Base-by-base conservation (phyloP, 2,797 vertebrate species). In the Helicolenus hilgendorfi region DNA sequence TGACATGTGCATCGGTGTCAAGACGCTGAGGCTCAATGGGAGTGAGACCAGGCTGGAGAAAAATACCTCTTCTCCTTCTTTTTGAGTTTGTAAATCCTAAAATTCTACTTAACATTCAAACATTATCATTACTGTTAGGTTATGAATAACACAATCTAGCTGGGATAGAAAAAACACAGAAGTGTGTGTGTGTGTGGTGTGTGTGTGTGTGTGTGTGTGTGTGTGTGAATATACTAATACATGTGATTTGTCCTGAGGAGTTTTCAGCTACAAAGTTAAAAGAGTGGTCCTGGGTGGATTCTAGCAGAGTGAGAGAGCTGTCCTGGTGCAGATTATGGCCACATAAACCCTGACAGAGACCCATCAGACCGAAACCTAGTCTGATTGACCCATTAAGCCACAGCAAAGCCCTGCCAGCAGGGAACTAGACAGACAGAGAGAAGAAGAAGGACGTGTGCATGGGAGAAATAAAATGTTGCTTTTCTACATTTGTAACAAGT, bases 321-420 rank as follows among this genome's bases (percentile, higher is more conserved):
- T 70, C 56, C 72, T 33, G 38, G 4, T 64, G 67, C 70, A 85
- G 85, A 81, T 77, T 67, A 78, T 18, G 41, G 36, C 77, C 82
- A 79, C 85, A 85, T 83, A 77, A 89, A 89, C 72, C 45, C 77
- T 55, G 69, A 87, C 80, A 70, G 84, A 79, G 79, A 27, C 20
- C 71, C 85, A 86, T 83, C 79, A 62, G 86, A 89, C 75, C 49
- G 38, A 77, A 55, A 78, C 80, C 0, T 3, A 38, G 82, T 67
- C 81, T 86, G 86, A 90, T 78, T 73, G 90, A 85, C 75, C 83
- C 90, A 81, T 88, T 81, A 87, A 79, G 58, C 49, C 35, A 4
- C 35, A 60, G 64, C 35, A 56, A 67, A 75, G 58, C 81, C 26
- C n/a, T 4, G 74, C 76, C 79, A 33, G 60, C 70, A 53, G 74